Evolutionary conservation across 2,888 invertebrate genomes (phyloP).

Genomic region (Meganola albula): DNA sequence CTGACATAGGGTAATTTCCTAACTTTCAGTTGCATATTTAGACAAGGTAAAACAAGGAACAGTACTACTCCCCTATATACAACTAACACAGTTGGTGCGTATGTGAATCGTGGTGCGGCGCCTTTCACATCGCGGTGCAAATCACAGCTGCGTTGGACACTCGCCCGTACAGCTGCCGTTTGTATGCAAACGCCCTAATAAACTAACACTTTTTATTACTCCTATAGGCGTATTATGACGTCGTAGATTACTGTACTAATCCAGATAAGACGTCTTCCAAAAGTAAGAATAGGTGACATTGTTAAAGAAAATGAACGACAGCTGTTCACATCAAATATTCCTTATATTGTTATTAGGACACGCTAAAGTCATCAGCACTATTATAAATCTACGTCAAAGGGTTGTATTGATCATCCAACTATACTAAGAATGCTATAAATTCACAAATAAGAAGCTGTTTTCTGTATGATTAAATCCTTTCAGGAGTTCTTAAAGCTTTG

Average conservation of each 20-base stretch:
- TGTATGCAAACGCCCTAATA: conserved; percentile 75
- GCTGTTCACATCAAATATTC: conserved; percentile 12
- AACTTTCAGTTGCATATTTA: conserved; percentile 21
- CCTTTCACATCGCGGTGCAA: conserved; percentile 62
- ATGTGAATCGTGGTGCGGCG: conserved; percentile 61
- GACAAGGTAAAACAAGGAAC: conserved; percentile 46
- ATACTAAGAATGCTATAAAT: neutral
- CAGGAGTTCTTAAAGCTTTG: too few relatives aligned
- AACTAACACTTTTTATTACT: conserved; percentile 68
- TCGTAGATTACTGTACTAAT: conserved; percentile 31
- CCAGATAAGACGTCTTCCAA: conserved; percentile 23
- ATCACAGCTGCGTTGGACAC: conserved; percentile 56
- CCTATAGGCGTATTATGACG: conserved; percentile 30
- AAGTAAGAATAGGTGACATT: conserved; percentile 15
- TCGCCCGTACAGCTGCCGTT: conserved; percentile 52
- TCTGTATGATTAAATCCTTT: too few relatives aligned
- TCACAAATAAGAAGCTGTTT: too few relatives aligned
- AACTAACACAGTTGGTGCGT: conserved; percentile 42
- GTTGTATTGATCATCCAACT: too few relatives aligned
- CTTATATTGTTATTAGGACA: neutral
- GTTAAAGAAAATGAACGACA: neutral
- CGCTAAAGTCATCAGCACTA: too few relatives aligned
- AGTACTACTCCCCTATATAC: conserved; percentile 47
- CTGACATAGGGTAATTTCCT: too few relatives aligned
- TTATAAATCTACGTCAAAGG: too few relatives aligned